Conservation (phyloP, 2,797 vertebrate genomes). For the Microcaecilia unicolor region DNA sequence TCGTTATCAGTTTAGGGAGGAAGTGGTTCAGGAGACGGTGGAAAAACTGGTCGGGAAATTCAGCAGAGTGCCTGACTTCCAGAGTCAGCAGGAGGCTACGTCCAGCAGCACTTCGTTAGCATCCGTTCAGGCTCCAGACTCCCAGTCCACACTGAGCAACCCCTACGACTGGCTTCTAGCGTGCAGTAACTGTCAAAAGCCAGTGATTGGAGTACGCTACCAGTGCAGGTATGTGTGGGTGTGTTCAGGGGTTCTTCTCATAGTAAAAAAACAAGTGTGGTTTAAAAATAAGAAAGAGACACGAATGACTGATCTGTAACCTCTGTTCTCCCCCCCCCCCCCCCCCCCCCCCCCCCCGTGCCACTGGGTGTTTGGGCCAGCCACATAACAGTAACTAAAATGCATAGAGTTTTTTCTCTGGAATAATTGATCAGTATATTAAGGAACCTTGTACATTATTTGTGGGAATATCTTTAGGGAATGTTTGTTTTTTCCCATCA, state of each 20-base stretch:
- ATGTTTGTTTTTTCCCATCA: constrained; percentile 41
- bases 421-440: too few relatives aligned
- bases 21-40: constrained; percentile 89
- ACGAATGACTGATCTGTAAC: too few relatives aligned
- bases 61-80: constrained; percentile 76
- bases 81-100: constrained; percentile 47
- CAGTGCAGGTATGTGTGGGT: constrained; percentile 89
- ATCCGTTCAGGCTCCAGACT: constrained; percentile 37
- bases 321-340: too few relatives aligned
- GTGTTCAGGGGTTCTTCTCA: too few relatives aligned
- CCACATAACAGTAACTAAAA: too few relatives aligned
- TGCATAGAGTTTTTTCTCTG: too few relatives aligned
- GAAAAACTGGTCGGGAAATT: constrained; percentile 87
- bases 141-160: constrained; percentile 37
- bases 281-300: too few relatives aligned
- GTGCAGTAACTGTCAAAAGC: constrained; percentile 81
- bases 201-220: constrained; percentile 82
- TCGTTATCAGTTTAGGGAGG: constrained; percentile 78
- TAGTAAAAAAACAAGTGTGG: too few relatives aligned
- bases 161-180: constrained; percentile 74
- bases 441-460: too few relatives aligned
- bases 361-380: too few relatives aligned
- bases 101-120: constrained; percentile 35
- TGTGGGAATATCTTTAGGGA: too few relatives aligned
- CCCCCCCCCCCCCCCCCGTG: too few relatives aligned